phyloP scores from a whole-genome alignment of 2,888 invertebrate species.

The Cosmia trapezina region DNA sequence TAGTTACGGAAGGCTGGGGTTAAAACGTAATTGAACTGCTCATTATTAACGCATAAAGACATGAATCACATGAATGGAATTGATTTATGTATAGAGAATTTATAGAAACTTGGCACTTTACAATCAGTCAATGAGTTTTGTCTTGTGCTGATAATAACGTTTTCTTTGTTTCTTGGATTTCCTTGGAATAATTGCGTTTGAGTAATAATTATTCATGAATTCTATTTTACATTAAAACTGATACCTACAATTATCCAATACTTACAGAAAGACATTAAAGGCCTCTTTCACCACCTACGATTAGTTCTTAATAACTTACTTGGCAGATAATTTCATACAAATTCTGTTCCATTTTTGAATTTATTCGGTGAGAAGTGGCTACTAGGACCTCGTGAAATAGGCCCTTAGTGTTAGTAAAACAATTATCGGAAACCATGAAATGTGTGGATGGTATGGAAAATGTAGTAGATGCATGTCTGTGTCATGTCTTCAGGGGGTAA shows the following conservation, averaged over 20 bases:
- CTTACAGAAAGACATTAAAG: too few species aligned
- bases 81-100: constrained; percentile 30
- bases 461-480: background rate
- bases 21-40: constrained; percentile 88
- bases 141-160: background rate
- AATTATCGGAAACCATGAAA: background rate
- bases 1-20: constrained; percentile 84
- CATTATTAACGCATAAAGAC: constrained; percentile 81
- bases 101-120: background rate
- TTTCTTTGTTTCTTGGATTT: background rate
- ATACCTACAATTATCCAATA: too few species aligned
- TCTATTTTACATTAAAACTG: background rate
- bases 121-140: background rate
- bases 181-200: background rate
- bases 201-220: background rate
- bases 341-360: too few species aligned
- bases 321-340: too few species aligned
- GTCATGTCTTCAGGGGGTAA: background rate
- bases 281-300: too few species aligned
- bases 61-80: constrained; percentile 29
- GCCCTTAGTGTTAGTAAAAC: background rate
- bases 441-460: background rate
- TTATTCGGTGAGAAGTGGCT: too few species aligned
- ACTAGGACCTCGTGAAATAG: too few species aligned
- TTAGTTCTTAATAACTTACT: too few species aligned